phyloP scores from a whole-genome alignment of 2,797 vertebrate species.

The Acomys russatus region DNA sequence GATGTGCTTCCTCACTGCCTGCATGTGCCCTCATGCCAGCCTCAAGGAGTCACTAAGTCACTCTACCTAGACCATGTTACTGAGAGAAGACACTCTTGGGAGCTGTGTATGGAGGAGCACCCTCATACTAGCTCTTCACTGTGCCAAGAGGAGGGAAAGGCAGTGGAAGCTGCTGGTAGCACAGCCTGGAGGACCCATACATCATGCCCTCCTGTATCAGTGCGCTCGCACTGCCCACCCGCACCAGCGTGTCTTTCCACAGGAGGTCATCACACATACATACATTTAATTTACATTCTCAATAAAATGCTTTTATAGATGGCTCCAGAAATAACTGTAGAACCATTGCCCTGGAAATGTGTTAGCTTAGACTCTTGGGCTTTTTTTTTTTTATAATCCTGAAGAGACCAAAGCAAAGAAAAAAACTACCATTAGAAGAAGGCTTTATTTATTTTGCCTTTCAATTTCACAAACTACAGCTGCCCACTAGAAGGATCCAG shows the following conservation, averaged over 20 bases:
- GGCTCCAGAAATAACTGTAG: conserved; percentile 3
- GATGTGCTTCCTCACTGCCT: not conserved
- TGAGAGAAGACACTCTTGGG: not conserved
- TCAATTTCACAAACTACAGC: not conserved
- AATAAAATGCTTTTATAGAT: not conserved
- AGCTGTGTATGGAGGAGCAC: not conserved
- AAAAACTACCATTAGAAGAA: too few species aligned
- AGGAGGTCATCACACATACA: not conserved
- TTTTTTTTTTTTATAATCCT: not conserved
- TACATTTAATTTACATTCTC: not conserved
- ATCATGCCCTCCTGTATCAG: not conserved
- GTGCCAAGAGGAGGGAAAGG: not conserved
- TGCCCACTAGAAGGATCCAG: not conserved
- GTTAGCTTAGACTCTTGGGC: not conserved
- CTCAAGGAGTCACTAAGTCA: not conserved
- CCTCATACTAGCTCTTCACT: not conserved
- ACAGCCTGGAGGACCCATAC: not conserved
- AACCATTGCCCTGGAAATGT: conserved; percentile 31
- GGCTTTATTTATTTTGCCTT: not conserved
- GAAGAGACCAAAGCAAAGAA: not conserved
- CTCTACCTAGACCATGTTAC: too few species aligned
- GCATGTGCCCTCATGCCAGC: not conserved
- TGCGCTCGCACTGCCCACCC: not conserved
- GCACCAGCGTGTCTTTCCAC: not conserved
- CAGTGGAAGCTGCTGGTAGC: not conserved